These are phyloP conservation scores for Amblyjoppa proteus DNA, from an alignment of 2,888 invertebrate genomes.

Conservation along the genomic window DNA sequence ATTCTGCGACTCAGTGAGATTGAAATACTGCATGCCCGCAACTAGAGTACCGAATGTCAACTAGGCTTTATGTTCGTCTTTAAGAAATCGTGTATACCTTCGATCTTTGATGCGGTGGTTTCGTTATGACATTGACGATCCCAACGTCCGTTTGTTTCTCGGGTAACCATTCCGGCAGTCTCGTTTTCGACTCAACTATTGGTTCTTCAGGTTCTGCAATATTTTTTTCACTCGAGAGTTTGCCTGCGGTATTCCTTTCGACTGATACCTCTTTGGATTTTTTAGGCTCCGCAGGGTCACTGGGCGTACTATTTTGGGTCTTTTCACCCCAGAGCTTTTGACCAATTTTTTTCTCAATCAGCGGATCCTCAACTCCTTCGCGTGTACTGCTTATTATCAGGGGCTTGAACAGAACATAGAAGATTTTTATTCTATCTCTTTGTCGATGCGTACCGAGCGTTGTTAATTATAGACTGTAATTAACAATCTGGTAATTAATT, in stretches of 20 bases:
- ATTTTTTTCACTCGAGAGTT: slow-evolving; percentile 34
- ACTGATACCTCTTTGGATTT: slow-evolving; percentile 35
- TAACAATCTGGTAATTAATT: too few species aligned
- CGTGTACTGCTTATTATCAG: slow-evolving; percentile 40
- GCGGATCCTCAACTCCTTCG: slow-evolving; percentile 17
- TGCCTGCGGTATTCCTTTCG: slow-evolving; percentile 48
- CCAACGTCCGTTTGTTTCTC: slow-evolving; percentile 83
- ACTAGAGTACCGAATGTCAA: too few species aligned
- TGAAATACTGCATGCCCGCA: too few species aligned
- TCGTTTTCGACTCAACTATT: slow-evolving; percentile 66
- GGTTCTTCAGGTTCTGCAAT: slow-evolving; percentile 41
- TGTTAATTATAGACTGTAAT: background rate
- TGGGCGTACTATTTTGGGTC: slow-evolving; percentile 7
- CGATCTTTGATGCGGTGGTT: slow-evolving; percentile 89
- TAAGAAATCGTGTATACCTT: slow-evolving; percentile 84
- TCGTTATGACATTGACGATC: slow-evolving; percentile 86
- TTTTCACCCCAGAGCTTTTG: slow-evolving; percentile 68
- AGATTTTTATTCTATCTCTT: slow-evolving; percentile 29
- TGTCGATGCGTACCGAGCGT: background rate
- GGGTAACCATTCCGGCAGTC: slow-evolving; percentile 85
- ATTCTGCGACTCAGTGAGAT: too few species aligned
- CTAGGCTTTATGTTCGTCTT: too few species aligned
- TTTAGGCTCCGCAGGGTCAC: slow-evolving; percentile 29
- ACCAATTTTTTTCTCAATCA: slow-evolving; percentile 71
- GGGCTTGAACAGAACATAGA: slow-evolving; percentile 49